Conservation (phyloP, 2,797 vertebrate species). For the Danio tinwini region DNA sequence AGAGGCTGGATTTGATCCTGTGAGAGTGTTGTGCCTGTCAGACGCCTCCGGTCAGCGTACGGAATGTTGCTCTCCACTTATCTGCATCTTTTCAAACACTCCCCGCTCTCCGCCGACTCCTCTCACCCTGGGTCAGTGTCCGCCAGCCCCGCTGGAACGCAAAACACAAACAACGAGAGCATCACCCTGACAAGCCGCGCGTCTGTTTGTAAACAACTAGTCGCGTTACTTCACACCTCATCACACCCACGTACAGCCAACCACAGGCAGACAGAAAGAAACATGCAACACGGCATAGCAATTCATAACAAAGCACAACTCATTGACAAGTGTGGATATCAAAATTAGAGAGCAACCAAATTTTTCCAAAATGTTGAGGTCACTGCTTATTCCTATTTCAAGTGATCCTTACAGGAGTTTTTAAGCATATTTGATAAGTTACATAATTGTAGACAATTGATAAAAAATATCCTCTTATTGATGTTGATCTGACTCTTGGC, state of each 20-base stretch:
- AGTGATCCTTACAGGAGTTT: too few species aligned
- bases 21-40: constrained; percentile 50
- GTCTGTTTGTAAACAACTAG: constrained; percentile 62
- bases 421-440: too few species aligned
- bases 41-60: constrained; percentile 36
- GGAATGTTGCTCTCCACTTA: constrained; percentile 61
- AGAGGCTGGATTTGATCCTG: constrained; percentile 44
- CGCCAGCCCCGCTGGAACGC: constrained; percentile 56
- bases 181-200: constrained; percentile 51
- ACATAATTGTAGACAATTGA: too few species aligned
- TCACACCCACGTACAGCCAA: constrained; percentile 45
- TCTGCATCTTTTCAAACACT: constrained; percentile 65
- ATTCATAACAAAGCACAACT: neutral
- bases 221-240: constrained; percentile 59
- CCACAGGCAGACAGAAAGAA: constrained; percentile 3
- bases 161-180: constrained; percentile 62
- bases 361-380: too few species aligned
- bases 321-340: neutral
- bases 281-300: neutral
- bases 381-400: too few species aligned
- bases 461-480: too few species aligned
- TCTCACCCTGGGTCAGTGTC: constrained; percentile 58
- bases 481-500: too few species aligned
- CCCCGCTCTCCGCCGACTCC: constrained; percentile 47
- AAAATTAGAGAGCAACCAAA: too few species aligned